Percentiles rank a stretch among this genome's conserved stretches.
Evolutionary conservation across 1,140 invertebrate genomes (phyloP).

Genomic region (Dinoponera quadriceps): DNA sequence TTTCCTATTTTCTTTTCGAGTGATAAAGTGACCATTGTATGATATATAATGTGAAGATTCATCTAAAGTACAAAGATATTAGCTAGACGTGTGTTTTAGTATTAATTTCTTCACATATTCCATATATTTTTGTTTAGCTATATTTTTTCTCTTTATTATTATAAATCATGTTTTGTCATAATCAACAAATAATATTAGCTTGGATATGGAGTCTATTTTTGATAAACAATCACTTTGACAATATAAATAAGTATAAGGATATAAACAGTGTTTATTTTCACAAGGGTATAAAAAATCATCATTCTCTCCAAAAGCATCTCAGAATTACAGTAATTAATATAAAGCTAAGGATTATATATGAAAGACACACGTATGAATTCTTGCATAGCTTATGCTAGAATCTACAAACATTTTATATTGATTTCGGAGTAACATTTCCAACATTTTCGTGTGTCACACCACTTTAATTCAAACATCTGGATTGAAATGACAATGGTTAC

Average conservation of each 20-base stretch:
- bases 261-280: neutral
- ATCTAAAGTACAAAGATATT: neutral
- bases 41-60: neutral
- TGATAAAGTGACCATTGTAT: no score
- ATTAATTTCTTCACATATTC: neutral
- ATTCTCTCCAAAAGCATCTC: neutral
- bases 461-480: no score
- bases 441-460: no score
- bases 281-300: constrained; percentile 28
- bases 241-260: constrained; percentile 9
- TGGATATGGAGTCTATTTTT: constrained; percentile 11
- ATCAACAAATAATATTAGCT: neutral
- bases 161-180: neutral
- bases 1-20: no score
- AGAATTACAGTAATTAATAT: neutral
- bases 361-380: neutral
- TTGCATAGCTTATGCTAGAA: neutral
- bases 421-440: neutral
- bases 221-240: neutral
- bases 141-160: constrained; percentile 7
- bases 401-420: neutral
- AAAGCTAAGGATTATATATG: neutral
- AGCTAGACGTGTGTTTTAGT: neutral
- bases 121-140: neutral
- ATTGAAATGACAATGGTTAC: no score